Evolutionary conservation across 2,797 vertebrate genomes (phyloP), one percentile per base, ranked within the genome.

Genomic region (Galaxias olidus): DNA sequence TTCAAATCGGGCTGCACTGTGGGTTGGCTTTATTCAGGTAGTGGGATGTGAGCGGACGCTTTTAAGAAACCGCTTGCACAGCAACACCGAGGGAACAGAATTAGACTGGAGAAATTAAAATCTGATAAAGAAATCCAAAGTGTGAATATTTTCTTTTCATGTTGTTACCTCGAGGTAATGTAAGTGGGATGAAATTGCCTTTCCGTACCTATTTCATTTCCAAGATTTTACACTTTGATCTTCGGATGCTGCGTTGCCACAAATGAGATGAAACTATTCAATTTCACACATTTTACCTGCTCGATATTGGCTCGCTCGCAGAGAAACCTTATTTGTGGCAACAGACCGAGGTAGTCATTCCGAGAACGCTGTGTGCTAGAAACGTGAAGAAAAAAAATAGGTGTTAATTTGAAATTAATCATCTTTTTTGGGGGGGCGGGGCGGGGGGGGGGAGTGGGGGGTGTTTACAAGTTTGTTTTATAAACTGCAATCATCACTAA

Each of bases 241-340:
- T 87, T 71, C 67, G 74, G 81, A 89, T 66, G 80, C 65, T 61
- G 57, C 42, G 74, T 72, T 76, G 71, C 69, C 60, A 67, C 68
- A 79, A 87, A 89, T 78, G 67, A 86, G 84, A 90, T 83, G 80
- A 88, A 91, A 89, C 85, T 85, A 87, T 88, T 89, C 82, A 85
- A 90, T 91, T 89, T 91, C 87, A 89, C 86, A 89, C 84, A 65
- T 86, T 87, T 88, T 82, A 83, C 68, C 73, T 65, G 72, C 69
- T 83, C 77, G 47, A 61, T 64, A 72, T 72, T 79, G 77, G 84
- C 75, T 71, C 78, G 67, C 82, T 87, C 80, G 84, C 76, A 73
- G 82, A 83, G 79, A 83, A 88, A 85, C 68, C 71, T 47, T 74
- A 73, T 83, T 85, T 82, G 66, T 74, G 69, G 62, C 69, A 86